These are phyloP conservation scores for Drosophila differens DNA, from an alignment of 2,888 invertebrate genomes.

Conservation along the genomic window DNA sequence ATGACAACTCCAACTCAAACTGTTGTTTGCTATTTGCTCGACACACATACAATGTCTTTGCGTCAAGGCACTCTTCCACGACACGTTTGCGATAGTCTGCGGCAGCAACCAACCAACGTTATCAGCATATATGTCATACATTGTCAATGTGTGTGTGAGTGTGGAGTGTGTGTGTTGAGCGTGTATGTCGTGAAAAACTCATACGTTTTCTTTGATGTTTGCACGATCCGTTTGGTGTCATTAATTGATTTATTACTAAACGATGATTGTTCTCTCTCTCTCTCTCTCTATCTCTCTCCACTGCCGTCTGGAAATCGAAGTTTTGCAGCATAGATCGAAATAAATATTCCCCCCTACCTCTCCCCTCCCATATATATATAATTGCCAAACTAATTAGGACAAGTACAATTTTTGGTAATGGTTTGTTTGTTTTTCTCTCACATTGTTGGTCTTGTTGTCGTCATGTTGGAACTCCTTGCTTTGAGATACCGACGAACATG, in stretches of 20 bases:
- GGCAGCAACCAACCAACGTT: conserved; percentile 36
- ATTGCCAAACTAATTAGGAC: conserved; percentile 52
- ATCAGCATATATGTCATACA: conserved; percentile 55
- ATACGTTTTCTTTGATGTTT: conserved; percentile 77
- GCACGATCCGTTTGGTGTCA: conserved; percentile 64
- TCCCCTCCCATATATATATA: conserved; percentile 16
- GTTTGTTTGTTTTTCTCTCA: conserved; percentile 45
- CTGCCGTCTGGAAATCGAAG: conserved; percentile 18
- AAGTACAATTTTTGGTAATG: conserved; percentile 60
- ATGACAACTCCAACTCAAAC: conserved; percentile 54
- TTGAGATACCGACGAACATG: conserved; percentile 47
- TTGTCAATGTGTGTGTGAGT: conserved; percentile 43
- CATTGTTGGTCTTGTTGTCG: conserved; percentile 42
- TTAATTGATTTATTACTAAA: conserved; percentile 77
- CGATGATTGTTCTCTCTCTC: conserved; percentile 39
- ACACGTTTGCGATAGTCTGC: conserved; percentile 49
- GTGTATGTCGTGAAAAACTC: conserved; percentile 58
- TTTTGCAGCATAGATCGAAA: neutral
- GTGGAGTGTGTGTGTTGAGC: conserved; percentile 39
- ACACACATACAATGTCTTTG: conserved; percentile 39
- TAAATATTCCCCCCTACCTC: neutral
- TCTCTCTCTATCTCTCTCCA: conserved; percentile 8
- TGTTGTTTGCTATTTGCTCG: conserved; percentile 64
- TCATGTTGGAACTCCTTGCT: conserved; percentile 22
- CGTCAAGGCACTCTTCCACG: conserved; percentile 33